Conservation (phyloP, 2,888 invertebrate species). For the Drosophila borborema region DNA sequence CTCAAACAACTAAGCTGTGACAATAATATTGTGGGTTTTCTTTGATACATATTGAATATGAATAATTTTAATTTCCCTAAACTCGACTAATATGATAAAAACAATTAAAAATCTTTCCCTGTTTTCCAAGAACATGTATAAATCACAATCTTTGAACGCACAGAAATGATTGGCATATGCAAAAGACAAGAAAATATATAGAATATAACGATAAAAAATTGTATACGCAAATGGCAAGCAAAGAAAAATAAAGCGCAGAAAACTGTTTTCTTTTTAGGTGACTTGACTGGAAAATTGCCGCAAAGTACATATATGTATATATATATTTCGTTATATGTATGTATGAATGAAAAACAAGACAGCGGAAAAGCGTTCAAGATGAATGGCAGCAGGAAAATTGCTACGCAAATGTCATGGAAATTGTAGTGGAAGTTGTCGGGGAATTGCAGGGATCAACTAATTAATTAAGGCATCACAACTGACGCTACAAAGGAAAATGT, state of each 20-base stretch:
- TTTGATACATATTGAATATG: neutral
- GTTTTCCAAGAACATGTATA: slow-evolving; percentile 1
- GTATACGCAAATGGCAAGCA: slow-evolving; percentile 4
- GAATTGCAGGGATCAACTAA: slow-evolving; percentile 15
- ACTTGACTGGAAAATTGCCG: slow-evolving; percentile 47
- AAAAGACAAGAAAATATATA: neutral
- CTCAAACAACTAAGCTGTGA: neutral
- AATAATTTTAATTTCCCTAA: neutral
- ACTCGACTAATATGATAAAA: too few relatives aligned
- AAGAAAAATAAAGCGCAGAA: slow-evolving; percentile 14
- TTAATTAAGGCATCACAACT: slow-evolving; percentile 55
- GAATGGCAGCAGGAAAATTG: slow-evolving; percentile 52
- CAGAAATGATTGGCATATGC: slow-evolving; percentile 37
- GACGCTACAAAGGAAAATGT: slow-evolving; percentile 38
- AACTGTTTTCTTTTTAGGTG: slow-evolving; percentile 21
- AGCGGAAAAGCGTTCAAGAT: slow-evolving; percentile 45
- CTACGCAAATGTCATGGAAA: slow-evolving; percentile 26
- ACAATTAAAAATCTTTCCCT: neutral
- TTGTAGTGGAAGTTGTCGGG: neutral
- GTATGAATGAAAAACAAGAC: neutral
- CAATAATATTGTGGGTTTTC: neutral
- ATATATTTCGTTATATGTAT: neutral
- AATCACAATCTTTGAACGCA: slow-evolving; percentile 2
- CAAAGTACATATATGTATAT: neutral
- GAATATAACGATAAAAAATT: slow-evolving; percentile 12